Percentiles rank a stretch among this genome's conserved stretches.
Conservation (phyloP, 2,797 vertebrate genomes). For the Gymnoscopelus braueri region DNA sequence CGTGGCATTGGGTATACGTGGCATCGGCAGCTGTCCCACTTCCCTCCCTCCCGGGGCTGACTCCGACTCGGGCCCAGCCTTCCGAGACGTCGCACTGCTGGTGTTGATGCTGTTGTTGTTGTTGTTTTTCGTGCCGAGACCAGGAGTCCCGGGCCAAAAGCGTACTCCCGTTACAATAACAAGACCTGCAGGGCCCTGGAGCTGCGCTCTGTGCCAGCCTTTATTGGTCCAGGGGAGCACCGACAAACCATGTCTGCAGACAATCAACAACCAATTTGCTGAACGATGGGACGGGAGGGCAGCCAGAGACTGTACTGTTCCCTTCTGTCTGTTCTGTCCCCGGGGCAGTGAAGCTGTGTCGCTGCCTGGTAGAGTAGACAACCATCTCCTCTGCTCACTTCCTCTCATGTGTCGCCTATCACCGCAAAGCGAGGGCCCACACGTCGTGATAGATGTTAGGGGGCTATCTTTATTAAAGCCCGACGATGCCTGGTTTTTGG, state of each 20-base stretch:
- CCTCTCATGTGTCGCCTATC: slow-evolving; percentile 34
- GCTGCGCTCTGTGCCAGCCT: slow-evolving; percentile 40
- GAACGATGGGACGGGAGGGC: slow-evolving; percentile 55
- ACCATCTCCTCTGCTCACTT: slow-evolving; percentile 26
- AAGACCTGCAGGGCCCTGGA: slow-evolving; percentile 62
- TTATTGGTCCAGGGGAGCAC: slow-evolving; percentile 65
- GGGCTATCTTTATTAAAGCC: background rate
- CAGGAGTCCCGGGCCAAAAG: slow-evolving; percentile 66
- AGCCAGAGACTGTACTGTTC: slow-evolving; percentile 55
- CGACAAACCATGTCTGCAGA: slow-evolving; percentile 66
- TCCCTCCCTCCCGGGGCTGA: slow-evolving; percentile 29
- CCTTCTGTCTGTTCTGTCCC: slow-evolving; percentile 31
- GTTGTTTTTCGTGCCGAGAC: slow-evolving; percentile 71
- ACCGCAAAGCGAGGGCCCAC: slow-evolving; percentile 20
- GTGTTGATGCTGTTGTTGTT: slow-evolving; percentile 79
- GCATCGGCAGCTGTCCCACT: slow-evolving; percentile 19
- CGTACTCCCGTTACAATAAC: slow-evolving; percentile 73
- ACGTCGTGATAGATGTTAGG: slow-evolving; percentile 7
- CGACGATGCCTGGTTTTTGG: too few relatives aligned
- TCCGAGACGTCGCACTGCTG: slow-evolving; percentile 54
- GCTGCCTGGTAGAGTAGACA: slow-evolving; percentile 26
- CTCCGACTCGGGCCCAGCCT: slow-evolving; percentile 62
- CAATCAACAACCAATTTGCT: slow-evolving; percentile 74
- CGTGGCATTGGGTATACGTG: slow-evolving; percentile 7
- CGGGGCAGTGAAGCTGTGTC: slow-evolving; percentile 34